A percentile compares a stretch with the other conserved stretches of the same genome.
Conservation (phyloP, 1,140 invertebrate genomes). For the Drosophila novamexicana region DNA sequence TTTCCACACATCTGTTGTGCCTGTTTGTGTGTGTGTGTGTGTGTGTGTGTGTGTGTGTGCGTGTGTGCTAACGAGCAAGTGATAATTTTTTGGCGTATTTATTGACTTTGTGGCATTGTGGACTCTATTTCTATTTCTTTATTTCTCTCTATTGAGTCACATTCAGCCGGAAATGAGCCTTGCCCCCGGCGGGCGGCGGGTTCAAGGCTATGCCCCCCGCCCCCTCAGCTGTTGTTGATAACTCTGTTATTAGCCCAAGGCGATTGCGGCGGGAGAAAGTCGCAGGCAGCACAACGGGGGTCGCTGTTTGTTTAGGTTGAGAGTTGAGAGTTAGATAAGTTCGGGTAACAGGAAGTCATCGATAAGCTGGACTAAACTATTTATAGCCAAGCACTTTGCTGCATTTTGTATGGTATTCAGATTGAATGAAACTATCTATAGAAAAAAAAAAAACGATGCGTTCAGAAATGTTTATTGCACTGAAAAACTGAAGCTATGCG, state of each 20-base stretch:
- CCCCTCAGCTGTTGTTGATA: conserved; percentile 47
- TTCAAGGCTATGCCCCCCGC: conserved; percentile 54
- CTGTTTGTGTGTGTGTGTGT: conserved; percentile 17
- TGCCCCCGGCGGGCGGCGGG: conserved; percentile 9
- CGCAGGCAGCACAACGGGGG: neutral
- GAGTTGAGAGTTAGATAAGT: conserved; percentile 14
- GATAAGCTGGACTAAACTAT: conserved; percentile 44
- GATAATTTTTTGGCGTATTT: conserved; percentile 78
- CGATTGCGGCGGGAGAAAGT: conserved; percentile 35
- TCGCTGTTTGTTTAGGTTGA: conserved; percentile 44
- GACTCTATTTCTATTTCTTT: conserved; percentile 40
- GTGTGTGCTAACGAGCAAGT: conserved; percentile 66
- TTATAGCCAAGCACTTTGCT: conserved; percentile 33
- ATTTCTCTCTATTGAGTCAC: conserved; percentile 31
- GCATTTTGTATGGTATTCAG: conserved; percentile 17
- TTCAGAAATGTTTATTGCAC: neutral
- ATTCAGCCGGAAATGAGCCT: conserved; percentile 70
- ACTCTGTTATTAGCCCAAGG: conserved; percentile 64
- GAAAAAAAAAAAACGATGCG: neutral
- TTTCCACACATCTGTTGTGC: conserved; percentile 11
- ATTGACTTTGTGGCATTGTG: conserved; percentile 78
- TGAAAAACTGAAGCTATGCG: neutral
- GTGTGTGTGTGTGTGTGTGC: conserved; percentile 30
- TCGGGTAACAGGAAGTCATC: conserved; percentile 36
- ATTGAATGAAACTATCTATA: neutral